A percentile compares a stretch with the other conserved stretches of the same genome.
These are phyloP conservation scores for Drosophila burlai DNA, from an alignment of 1,140 invertebrate genomes.

Conservation along the genomic window DNA sequence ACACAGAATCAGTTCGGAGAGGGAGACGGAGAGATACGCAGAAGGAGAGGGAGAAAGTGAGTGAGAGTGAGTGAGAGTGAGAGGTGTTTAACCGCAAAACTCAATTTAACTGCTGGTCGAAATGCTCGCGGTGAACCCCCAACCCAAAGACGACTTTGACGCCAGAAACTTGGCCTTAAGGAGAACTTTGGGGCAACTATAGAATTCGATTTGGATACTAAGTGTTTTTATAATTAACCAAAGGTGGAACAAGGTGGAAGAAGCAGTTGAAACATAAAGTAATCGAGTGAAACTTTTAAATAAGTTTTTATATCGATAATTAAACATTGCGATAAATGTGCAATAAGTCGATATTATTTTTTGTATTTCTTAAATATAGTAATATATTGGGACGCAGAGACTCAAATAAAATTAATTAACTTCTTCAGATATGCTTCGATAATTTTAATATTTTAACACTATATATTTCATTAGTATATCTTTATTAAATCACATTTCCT, in stretches of 20 bases:
- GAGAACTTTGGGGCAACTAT: background rate
- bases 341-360: no score
- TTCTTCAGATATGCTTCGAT: no score
- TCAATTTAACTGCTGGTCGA: conserved; percentile 32
- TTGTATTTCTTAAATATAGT: no score
- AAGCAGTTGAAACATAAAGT: background rate
- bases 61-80: background rate
- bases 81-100: conserved; percentile 29
- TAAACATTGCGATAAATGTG: no score
- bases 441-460: no score
- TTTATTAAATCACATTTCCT: background rate
- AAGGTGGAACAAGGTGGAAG: background rate
- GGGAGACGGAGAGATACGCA: background rate
- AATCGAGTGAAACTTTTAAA: no score
- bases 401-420: no score
- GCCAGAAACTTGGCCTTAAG: conserved; percentile 7
- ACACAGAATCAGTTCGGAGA: conserved; percentile 17
- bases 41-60: background rate
- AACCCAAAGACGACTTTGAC: conserved; percentile 9
- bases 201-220: background rate
- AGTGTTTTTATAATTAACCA: background rate
- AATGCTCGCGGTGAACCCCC: conserved; percentile 18
- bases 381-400: no score
- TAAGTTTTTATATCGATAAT: no score
- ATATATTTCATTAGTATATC: no score